phyloP scores from a whole-genome alignment of 2,113 vertebrate species.

The Dicentrarchus labrax region DNA sequence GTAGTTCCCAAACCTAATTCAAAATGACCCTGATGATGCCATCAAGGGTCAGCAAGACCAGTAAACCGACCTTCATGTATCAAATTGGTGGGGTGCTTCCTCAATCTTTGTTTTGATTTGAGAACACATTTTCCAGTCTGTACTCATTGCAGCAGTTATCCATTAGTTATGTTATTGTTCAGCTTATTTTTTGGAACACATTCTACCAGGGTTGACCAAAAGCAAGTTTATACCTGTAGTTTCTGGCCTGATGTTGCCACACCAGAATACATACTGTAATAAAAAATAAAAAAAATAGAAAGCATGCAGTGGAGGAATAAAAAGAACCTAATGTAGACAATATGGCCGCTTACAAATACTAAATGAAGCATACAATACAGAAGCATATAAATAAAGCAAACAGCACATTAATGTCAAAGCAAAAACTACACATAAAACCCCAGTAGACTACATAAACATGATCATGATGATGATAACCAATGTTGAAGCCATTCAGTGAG shows the following conservation, averaged over 20 bases:
- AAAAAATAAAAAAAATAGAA: neutral
- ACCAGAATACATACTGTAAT: neutral
- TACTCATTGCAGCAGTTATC: neutral
- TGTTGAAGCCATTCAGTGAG: neutral
- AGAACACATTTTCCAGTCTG: neutral
- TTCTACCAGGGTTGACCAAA: neutral
- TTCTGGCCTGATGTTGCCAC: neutral
- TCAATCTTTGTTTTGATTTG: too few relatives aligned
- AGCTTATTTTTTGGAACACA: neutral
- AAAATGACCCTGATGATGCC: neutral
- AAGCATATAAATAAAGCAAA: neutral
- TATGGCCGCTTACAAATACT: neutral
- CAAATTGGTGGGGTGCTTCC: neutral
- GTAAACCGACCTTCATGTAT: neutral
- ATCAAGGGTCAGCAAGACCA: neutral
- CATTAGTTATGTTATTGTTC: neutral
- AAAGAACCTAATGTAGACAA: neutral
- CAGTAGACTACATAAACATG: neutral
- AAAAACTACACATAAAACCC: neutral
- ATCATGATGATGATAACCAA: neutral
- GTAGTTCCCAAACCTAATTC: neutral
- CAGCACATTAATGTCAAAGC: neutral
- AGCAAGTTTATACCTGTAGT: neutral
- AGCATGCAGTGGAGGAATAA: neutral
- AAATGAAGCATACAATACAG: neutral